Conservation (phyloP, 1,140 invertebrate species). For the Calliopsis andreniformis region DNA sequence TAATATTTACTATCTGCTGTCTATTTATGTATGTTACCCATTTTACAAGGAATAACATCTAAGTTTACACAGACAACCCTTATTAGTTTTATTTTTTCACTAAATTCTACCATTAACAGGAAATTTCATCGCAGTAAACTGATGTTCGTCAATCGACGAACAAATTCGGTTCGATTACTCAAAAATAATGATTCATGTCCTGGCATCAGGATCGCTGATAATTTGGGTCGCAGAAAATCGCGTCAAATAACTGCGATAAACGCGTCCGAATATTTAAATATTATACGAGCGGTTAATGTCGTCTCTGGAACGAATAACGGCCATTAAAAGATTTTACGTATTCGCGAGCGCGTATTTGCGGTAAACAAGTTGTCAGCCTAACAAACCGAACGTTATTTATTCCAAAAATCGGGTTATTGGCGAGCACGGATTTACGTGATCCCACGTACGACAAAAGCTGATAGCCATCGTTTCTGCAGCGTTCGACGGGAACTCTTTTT, state of each 20-base stretch:
- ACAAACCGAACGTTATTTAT: conserved; percentile 52
- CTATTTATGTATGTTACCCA: too few relatives aligned
- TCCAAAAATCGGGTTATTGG: conserved; percentile 53
- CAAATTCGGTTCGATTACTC: too few relatives aligned
- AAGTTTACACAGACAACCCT: too few relatives aligned
- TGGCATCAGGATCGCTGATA: background rate
- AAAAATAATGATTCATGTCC: too few relatives aligned
- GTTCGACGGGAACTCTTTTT: conserved; percentile 17
- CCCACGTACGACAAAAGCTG: conserved; percentile 4
- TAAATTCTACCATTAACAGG: too few relatives aligned
- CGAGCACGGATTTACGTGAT: conserved; percentile 33
- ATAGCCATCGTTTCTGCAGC: conserved; percentile 22
- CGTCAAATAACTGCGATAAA: background rate
- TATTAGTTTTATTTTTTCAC: too few relatives aligned
- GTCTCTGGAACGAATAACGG: background rate
- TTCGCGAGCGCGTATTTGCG: conserved; percentile 32
- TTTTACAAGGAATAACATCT: too few relatives aligned
- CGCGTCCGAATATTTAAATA: background rate
- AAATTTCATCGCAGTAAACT: too few relatives aligned
- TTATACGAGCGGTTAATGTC: conserved; percentile 13
- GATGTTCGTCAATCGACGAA: too few relatives aligned
- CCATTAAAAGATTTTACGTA: conserved; percentile 44
- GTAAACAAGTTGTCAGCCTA: conserved; percentile 26
- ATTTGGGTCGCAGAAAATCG: background rate
- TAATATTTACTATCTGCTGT: too few relatives aligned